These are phyloP conservation scores for Pristiophorus japonicus DNA, from an alignment of 2,113 vertebrate species.

Conservation along the genomic window DNA sequence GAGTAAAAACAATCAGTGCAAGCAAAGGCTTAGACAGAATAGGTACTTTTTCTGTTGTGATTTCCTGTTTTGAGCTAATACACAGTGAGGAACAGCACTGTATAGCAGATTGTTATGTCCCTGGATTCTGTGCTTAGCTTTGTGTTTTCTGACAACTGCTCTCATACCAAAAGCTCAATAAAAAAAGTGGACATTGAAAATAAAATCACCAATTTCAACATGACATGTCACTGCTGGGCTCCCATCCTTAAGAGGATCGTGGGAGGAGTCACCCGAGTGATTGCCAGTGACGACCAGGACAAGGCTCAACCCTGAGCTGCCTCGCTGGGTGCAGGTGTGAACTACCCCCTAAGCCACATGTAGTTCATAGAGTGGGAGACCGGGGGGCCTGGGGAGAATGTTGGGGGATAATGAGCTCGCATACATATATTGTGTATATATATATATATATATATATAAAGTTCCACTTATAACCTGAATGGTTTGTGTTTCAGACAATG, in stretches of 20 bases:
- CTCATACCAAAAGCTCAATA: not conserved
- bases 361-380: not conserved
- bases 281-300: not conserved
- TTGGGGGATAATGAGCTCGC: not conserved
- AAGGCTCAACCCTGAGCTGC: not conserved
- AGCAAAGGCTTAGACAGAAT: not conserved
- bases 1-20: not conserved
- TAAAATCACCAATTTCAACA: not conserved
- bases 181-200: not conserved
- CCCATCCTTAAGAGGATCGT: too few relatives aligned
- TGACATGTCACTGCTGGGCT: not conserved
- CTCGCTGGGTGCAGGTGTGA: not conserved
- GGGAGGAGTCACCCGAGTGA: not conserved
- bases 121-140: not conserved
- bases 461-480: not conserved
- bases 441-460: not conserved
- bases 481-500: constrained; percentile 75
- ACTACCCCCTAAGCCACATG: not conserved
- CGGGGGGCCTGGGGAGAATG: not conserved
- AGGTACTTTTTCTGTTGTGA: not conserved
- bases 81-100: not conserved
- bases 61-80: not conserved
- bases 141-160: not conserved
- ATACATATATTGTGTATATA: too few relatives aligned
- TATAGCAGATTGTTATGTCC: too few relatives aligned